Conservation (phyloP, 2,113 vertebrate species). For the Carettochelys insculpta region DNA sequence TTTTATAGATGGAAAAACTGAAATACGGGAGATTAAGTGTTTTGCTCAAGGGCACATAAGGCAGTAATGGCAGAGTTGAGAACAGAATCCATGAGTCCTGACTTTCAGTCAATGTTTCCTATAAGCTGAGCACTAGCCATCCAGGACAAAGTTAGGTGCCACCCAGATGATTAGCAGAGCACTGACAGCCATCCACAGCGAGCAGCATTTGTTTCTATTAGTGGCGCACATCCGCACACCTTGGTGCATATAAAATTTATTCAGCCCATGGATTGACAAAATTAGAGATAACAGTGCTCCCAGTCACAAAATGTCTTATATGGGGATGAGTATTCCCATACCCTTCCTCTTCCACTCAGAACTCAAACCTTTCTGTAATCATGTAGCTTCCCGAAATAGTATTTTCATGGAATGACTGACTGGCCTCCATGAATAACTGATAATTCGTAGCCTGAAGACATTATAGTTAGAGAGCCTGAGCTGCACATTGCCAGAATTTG, state of each 20-base stretch:
- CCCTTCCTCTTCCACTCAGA: neutral
- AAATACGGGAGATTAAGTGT: neutral
- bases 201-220: no score
- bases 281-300: no score
- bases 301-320: neutral
- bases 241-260: no score
- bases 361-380: accelerated
- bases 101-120: neutral
- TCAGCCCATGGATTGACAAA: no score
- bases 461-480: neutral
- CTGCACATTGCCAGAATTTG: neutral
- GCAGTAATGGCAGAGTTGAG: neutral
- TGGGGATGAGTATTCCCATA: no score
- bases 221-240: no score
- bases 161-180: no score
- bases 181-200: no score
- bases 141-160: no score
- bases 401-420: neutral
- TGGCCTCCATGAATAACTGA: neutral
- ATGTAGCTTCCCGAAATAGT: neutral
- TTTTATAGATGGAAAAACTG: neutral
- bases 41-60: neutral
- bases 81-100: neutral
- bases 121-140: no score
- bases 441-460: neutral